Base-by-base conservation (phyloP, 2,797 vertebrate species). In the Pterois miles region DNA sequence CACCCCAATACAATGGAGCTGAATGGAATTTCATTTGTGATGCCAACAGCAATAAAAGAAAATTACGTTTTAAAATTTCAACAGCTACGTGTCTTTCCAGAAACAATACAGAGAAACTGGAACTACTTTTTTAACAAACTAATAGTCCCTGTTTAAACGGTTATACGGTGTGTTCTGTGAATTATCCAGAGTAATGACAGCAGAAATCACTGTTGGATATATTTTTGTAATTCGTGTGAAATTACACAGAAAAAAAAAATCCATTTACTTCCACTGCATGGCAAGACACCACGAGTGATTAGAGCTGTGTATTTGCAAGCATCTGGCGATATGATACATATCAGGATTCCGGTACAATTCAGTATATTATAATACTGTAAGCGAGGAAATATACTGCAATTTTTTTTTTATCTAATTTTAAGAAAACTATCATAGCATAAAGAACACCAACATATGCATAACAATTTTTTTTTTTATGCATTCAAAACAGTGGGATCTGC, bases 371-470 rank as follows among this genome's bases (percentile, higher is more conserved):
- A 3, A 43, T 43, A 43, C 40, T 43, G 40, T 18, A 43, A 43
- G 40, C 40, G 3, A 43, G 16, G 40, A 14, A 6, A 43, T 43
- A 43, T 43, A 18, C 8, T 43, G 40, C 0, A 0, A 43, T 43
- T 18, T 18, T 43, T 18, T 43, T 43, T 43, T 18, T 18, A 43
- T 18, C 16, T 0, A 43, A 40, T 40, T 40, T 40, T 0, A 40
- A 14, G 14, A 0, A 40, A 40, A 40, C 38, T 40, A 6, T 43
- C 40, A 0, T 0, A 18, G 40, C 18, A 43, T 8, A 8, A 43
- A 0, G 40, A 43, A 43, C 40, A 43, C 1, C n/a, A n/a, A n/a
- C n/a, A n/a, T n/a, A n/a, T n/a, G n/a, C n/a, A n/a, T n/a, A n/a
- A n/a, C n/a, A n/a, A n/a, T n/a, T n/a, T n/a, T n/a, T n/a, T n/a